Evolutionary conservation across 2,888 invertebrate genomes (phyloP), one percentile per base, ranked within the genome.

Genomic region (Stenolophus ochropezus): DNA sequence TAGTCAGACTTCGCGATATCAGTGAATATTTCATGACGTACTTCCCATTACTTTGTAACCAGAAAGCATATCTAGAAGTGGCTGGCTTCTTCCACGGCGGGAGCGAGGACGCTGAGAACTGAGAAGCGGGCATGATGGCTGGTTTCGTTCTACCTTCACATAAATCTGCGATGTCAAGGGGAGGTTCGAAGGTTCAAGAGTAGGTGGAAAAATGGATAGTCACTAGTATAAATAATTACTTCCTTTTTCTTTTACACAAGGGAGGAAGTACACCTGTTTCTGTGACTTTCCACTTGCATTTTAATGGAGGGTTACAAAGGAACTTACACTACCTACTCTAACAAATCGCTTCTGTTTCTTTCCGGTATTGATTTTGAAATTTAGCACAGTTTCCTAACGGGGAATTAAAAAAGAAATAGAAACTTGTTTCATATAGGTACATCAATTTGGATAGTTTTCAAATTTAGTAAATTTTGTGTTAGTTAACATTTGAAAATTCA

Each of bases 11-110:
- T 16, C 20, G 65, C 65, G 65, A 33, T 69, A 69, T 69, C 65
- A 33, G 65, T 69, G 65, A 69, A 69, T 69, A 69, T 69, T 69
- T 69, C 65, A 69, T 69, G 33, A 69, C 33, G 4, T 69, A 27
- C 16, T 69, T 18, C 27, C 33, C 65, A 69, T 69, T 69, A 33
- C 65, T 69, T 65, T 25, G n/a, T 8, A 69, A 33, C 33, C 27
- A 8, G 27, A 69, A 27, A 69, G 16, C 65, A 69, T 69, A 33
- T 61, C 61, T 23, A 23, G 61, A 21, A 23, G 61, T 61, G 23
- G 23, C 25, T 27, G 23, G 23, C 25, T 61, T n/a, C 6, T 56
- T 11, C 61, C 14, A 14, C 8, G 33, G 65, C 18, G 33, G 42
- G 65, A 69, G 18, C 27, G 4, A 42, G 8, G n/a, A n/a, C 11